Evolutionary conservation across 1,140 invertebrate genomes (phyloP).

Genomic region (Chelonus insularis): DNA sequence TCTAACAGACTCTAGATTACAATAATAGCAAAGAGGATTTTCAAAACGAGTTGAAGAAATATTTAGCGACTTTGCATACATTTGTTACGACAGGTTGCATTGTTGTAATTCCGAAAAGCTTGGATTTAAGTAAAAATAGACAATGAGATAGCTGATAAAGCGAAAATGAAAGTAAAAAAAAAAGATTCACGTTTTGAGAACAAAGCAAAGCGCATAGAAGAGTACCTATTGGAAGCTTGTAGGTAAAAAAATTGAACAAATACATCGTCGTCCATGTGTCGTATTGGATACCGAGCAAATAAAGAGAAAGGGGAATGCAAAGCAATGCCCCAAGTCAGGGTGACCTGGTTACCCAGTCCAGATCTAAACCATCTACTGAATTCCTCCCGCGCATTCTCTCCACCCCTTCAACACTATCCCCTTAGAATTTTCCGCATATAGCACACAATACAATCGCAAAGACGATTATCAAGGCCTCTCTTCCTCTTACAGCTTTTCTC

Average conservation of each 20-base stretch:
- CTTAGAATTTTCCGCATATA: conserved; percentile 19
- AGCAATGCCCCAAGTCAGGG: conserved; percentile 45
- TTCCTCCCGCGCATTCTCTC: background rate
- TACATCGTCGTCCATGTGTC: conserved; percentile 35
- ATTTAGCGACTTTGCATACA: too few relatives aligned
- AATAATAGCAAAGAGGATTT: too few relatives aligned
- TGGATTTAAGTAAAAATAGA: too few relatives aligned
- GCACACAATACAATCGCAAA: conserved; percentile 19
- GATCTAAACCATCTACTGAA: conserved; percentile 29
- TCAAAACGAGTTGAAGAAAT: too few relatives aligned
- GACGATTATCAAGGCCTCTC: conserved; percentile 30
- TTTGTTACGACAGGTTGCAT: too few relatives aligned
- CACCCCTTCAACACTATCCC: conserved; percentile 2
- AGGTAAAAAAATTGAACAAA: background rate
- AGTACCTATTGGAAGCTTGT: conserved; percentile 33
- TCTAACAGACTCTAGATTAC: too few relatives aligned
- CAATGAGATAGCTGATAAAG: background rate
- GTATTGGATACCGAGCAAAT: conserved; percentile 30
- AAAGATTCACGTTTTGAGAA: conserved; percentile 10
- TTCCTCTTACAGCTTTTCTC: background rate
- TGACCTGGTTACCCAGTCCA: conserved; percentile 47
- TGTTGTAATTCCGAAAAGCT: too few relatives aligned
- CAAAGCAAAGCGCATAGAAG: conserved; percentile 25
- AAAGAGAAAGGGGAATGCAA: conserved; percentile 30
- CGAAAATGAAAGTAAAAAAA: background rate